Base-by-base conservation (phyloP, 2,113 vertebrate genomes). In the Stegastes partitus region DNA sequence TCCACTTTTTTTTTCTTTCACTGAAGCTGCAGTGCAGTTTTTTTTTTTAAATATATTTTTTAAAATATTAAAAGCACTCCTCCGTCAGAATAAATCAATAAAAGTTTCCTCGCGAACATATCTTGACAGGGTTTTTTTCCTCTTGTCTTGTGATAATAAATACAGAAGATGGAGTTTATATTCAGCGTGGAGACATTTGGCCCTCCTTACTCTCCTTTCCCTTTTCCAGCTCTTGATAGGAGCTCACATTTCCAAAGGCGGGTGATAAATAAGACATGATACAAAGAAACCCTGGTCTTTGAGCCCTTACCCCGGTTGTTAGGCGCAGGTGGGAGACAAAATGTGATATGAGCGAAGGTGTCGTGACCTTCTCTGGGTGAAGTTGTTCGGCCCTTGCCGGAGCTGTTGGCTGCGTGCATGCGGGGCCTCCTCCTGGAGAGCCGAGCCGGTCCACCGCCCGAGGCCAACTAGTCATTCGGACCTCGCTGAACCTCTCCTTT, bases 61-160 rank as follows among this genome's bases (percentile, higher is more conserved):
- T 54, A 0, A 68, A 73, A 77, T 83, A 86, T 81, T 82, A 77
- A 84, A 88, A 82, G 44, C 3, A 0, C 22, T 80, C 64, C 51
- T 37, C 77, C 16, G 42, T 78, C 76, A 84, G 65, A 79, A 75
- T 61, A 73, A 79, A 89, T 87, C 79, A 75, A 75, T 86, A 53
- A 63, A 68, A 71, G 76, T 56, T 69, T 76, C 67, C 56, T 50
- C 49, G 64, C 51, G 44, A 18, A 53, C 10, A 49, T 22, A 18
- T 68, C 71, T 64, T 59, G 66, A 74, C 47, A 70, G 49, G 25
- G 19, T 64, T n/a, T n/a, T 23, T 84, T 77, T 44, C 39, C 23
- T 57, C 18, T 71, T 66, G 19, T 51, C 22, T 53, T 74, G 45
- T 62, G n/a, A 63, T 81, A 73, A 74, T 76, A 53, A 64, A 83